A percentile compares a stretch with the other conserved stretches of the same genome.
phyloP scores from a whole-genome alignment of 2,888 invertebrate genomes.

The Scaptomyza tumidula region DNA sequence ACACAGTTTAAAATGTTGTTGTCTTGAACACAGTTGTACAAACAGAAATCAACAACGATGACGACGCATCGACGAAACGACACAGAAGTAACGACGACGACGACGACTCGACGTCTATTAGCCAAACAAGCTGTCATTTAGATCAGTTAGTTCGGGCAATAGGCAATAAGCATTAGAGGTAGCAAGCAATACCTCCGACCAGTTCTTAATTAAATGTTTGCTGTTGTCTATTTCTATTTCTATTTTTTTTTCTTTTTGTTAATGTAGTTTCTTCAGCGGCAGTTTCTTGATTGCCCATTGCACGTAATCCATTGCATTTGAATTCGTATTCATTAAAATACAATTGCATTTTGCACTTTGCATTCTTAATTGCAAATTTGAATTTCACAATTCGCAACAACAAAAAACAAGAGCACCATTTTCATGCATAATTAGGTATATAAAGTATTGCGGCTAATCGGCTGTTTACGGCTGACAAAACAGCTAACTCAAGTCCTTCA shows the following conservation, averaged over 20 bases:
- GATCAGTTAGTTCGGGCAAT: constrained; percentile 20
- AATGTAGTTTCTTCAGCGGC: not conserved
- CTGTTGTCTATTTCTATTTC: constrained; percentile 1
- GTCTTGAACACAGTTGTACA: constrained; percentile 54
- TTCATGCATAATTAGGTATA: constrained; percentile 66
- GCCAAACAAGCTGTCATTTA: constrained; percentile 44
- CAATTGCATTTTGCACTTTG: constrained; percentile 38
- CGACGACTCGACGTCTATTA: constrained; percentile 29
- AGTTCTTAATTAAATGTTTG: constrained; percentile 38
- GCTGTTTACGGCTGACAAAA: constrained; percentile 14
- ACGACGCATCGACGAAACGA: constrained; percentile 2
- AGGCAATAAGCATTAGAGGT: constrained; percentile 4
- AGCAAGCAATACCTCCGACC: constrained; percentile 3
- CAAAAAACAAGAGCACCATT: constrained; percentile 49
- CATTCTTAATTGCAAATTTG: constrained; percentile 13
- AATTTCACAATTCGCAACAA: constrained; percentile 45
- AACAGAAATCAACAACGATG: constrained; percentile 39
- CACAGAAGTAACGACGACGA: not conserved
- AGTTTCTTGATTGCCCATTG: constrained; percentile 3
- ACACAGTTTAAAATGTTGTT: constrained; percentile 55
- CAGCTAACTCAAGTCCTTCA: constrained; percentile 46
- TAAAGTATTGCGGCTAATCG: not conserved
- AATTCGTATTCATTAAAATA: constrained; percentile 15
- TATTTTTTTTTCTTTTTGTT: constrained; percentile 1
- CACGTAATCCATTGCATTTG: not conserved